Evolutionary conservation across 2,113 vertebrate genomes (phyloP).

Genomic region (Pithys albifrons): DNA sequence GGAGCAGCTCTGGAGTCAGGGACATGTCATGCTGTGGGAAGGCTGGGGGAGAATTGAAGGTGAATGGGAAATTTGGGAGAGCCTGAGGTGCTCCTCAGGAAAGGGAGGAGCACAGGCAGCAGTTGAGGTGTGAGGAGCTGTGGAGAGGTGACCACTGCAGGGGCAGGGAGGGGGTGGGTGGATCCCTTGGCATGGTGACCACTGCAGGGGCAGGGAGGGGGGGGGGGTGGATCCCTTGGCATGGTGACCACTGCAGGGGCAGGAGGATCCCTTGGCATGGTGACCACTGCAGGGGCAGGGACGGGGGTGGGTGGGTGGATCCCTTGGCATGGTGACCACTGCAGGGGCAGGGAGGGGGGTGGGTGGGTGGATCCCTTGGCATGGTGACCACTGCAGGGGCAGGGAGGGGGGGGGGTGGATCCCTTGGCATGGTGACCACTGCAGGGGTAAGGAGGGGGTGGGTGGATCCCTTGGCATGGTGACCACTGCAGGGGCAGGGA

Average conservation of each 20-base stretch:
- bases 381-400: rapidly evolving
- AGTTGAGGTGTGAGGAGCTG: rapidly evolving
- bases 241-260: rapidly evolving
- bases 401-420: too few relatives aligned
- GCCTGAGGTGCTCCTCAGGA: neutral
- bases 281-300: rapidly evolving
- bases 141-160: neutral
- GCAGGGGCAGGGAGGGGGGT: too few relatives aligned
- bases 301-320: too few relatives aligned
- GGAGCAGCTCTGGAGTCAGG: neutral
- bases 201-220: rapidly evolving
- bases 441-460: too few relatives aligned
- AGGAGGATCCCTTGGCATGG: too few relatives aligned
- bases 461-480: too few relatives aligned
- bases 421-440: too few relatives aligned
- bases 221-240: too few relatives aligned
- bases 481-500: rapidly evolving
- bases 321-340: too few relatives aligned
- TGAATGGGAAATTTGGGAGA: neutral
- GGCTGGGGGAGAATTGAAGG: neutral
- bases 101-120: neutral
- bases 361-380: too few relatives aligned
- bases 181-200: too few relatives aligned
- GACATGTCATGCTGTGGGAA: rapidly evolving
- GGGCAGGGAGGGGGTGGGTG: rapidly evolving